Base-by-base conservation (phyloP, 2,797 vertebrate species). In the Bucorvus abyssinicus region DNA sequence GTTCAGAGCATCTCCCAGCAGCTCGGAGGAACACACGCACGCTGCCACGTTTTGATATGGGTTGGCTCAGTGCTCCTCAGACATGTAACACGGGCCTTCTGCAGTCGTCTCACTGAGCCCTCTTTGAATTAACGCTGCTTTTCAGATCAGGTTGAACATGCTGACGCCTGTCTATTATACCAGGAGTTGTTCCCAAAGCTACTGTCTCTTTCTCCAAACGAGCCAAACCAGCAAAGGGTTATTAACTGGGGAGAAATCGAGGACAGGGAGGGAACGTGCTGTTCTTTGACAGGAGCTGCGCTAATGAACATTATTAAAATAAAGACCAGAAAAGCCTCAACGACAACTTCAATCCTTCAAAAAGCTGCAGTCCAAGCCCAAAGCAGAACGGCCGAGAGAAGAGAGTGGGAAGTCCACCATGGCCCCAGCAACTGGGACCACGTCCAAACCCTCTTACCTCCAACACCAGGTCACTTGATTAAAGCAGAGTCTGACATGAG, bases 261-360 rank as follows among this genome's bases (percentile, higher is more conserved):
- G 76, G 84, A 61, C 71, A 70, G 69, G 68, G 75, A 85, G 63
- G 44, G 83, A 94, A 90, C 12, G 3, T 68, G 79, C 79, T 95
- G 94, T 89, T 95, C 96, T 94, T 84, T 90, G 80, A 79, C 60
- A 84, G 47, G 38, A 87, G 59, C 69, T 53, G 65, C 45, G 40
- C 84, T 93, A 94, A 96, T 61, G 81, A 96, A 83, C 38, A 30
- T 73, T 38, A 29, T 10, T 69, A 84, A 92, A 92, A 82, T 82
- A 76, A 94, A 95, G 85, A 78, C 45, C 30, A 76, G 65, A 47
- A 95, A 94, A 96, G 61, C 30, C 40, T 84, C 82, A 82, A 29
- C 60, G 40, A 63, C 61, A 87, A 26, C 63, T 55, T 75, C 71
- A 89, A 45, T n/a, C 47, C 18, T 44, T 40, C 69, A 42, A 61